These are phyloP conservation scores for Lasioglossum albipes DNA, from an alignment of 1,140 invertebrate genomes.

Conservation along the genomic window DNA sequence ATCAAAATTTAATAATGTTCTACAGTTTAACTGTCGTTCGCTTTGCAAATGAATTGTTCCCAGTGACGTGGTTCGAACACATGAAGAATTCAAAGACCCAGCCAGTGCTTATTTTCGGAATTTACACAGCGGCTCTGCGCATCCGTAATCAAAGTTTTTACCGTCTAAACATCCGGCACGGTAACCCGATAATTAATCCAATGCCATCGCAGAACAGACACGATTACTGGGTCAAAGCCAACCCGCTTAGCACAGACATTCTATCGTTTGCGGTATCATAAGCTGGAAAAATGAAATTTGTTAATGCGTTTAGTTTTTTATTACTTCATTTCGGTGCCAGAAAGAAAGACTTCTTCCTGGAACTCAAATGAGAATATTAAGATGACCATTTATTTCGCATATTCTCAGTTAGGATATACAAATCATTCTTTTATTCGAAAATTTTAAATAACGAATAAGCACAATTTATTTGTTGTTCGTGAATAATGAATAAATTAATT, in stretches of 20 bases:
- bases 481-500: no score
- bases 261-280: neutral
- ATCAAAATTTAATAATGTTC: neutral
- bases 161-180: slow-evolving; percentile 52
- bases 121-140: slow-evolving; percentile 16
- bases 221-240: slow-evolving; percentile 49
- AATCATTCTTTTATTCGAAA: no score
- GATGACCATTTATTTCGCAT: no score
- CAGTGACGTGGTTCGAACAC: neutral
- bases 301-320: no score
- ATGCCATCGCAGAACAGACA: slow-evolving; percentile 3
- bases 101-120: slow-evolving; percentile 38
- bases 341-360: no score
- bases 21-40: neutral
- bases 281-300: neutral
- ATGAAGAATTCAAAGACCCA: neutral
- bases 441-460: no score
- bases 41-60: neutral
- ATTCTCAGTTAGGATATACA: no score
- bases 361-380: no score
- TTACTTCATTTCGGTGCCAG: no score
- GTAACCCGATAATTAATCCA: slow-evolving; percentile 53
- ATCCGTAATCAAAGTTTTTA: slow-evolving; percentile 35
- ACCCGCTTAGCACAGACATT: neutral
- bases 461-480: no score